Evolutionary conservation across 2,888 invertebrate species (phyloP).

Genomic region (Agrochola lychnidis): DNA sequence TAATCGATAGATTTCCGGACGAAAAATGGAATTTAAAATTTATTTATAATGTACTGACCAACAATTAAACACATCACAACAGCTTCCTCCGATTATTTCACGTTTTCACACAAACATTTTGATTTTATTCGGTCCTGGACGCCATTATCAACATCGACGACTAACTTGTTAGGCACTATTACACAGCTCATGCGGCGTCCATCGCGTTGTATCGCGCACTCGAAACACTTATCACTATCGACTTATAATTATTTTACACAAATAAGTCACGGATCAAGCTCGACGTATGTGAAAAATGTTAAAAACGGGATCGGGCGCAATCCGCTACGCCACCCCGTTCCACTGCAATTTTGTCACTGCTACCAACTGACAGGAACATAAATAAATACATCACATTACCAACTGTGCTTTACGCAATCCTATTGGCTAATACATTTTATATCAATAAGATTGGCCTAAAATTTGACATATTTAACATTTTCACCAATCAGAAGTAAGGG

Average conservation of each 20-base stretch:
- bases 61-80: slow-evolving; percentile 79
- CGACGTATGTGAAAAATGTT: slow-evolving; percentile 72
- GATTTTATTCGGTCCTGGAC: slow-evolving; percentile 72
- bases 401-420: slow-evolving; percentile 43
- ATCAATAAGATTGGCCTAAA: slow-evolving; percentile 39
- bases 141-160: slow-evolving; percentile 82
- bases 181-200: slow-evolving; percentile 71
- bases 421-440: slow-evolving; percentile 37
- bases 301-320: slow-evolving; percentile 75
- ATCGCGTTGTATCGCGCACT: slow-evolving; percentile 53
- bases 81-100: slow-evolving; percentile 70
- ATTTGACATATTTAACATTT: not conserved
- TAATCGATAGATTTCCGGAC: slow-evolving; percentile 55
- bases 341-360: slow-evolving; percentile 76
- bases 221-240: slow-evolving; percentile 70
- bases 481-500: slow-evolving; percentile 44
- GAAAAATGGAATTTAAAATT: slow-evolving; percentile 12
- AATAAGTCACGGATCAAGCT: slow-evolving; percentile 83
- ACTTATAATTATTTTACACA: slow-evolving; percentile 75
- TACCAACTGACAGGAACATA: slow-evolving; percentile 80
- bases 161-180: slow-evolving; percentile 78
- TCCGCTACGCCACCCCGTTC: slow-evolving; percentile 77
- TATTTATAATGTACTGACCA: slow-evolving; percentile 74
- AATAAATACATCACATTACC: slow-evolving; percentile 77
- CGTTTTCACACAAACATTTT: slow-evolving; percentile 83